Evolutionary conservation across 2,113 vertebrate species (phyloP), one percentile per base, ranked within the genome.

Genomic region (Corynorhinus townsendii): DNA sequence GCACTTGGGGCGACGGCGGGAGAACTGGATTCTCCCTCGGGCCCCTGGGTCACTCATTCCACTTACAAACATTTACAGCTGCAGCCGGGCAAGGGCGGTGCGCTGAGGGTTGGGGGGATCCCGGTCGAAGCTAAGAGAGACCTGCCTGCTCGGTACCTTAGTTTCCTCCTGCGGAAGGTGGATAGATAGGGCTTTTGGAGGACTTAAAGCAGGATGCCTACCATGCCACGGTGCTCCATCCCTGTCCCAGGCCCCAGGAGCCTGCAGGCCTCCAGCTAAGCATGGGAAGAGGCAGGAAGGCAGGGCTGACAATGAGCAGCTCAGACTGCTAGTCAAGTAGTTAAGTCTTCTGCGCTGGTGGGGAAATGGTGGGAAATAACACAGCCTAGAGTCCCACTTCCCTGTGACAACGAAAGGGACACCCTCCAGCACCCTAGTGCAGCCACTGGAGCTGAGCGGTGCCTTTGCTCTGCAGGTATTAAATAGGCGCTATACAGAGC

Each of bases 201-300:
- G 20, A 47, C 49, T 38, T 15, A 0, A 30, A 49, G 49, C 26
- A 33, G 47, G 22, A 3, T 40, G 52, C 43, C 62, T 45, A 16
- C n/a, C 52, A 19, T 0, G n/a, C n/a, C 86, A 30, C 14, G 49
- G 40, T 1, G 2, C 45, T 54, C 49, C 9, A 0, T 7, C 22
- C 28, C 47, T 6, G 28, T 12, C 19, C 38, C 7, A 0, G n/a
- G 28, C 45, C 19, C 38, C 62, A 28, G 30, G 11, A 40, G 45
- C 38, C 40, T 43, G 12, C 8, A 40, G 40, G 62, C 10, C 28
- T 11, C 40, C 69, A 3, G 20, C 72, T 28, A 19, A 40, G 79
- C 38, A 35, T 0, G 12, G 10, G 7, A 64, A 45, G 38, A 56
- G 35, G 30, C 16, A 19, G 69, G 4, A 10, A 75, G 26, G 84